Evolutionary conservation across 1,140 invertebrate species (phyloP).

Genomic region (Hylyphantes graminicola): DNA sequence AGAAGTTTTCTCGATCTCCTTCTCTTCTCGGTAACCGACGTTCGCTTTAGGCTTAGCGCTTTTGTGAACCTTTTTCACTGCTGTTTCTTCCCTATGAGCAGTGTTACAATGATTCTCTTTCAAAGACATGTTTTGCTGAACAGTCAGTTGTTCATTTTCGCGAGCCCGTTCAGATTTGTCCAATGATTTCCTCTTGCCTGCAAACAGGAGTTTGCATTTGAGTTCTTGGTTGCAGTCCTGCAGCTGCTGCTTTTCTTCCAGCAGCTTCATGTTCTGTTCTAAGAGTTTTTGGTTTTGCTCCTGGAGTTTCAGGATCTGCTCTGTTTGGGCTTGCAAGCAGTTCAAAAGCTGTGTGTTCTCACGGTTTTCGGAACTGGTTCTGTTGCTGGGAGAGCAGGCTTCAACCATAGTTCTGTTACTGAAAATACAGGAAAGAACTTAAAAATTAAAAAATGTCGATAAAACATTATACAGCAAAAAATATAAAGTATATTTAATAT

Average conservation of each 20-base stretch:
- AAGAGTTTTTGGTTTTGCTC: background rate
- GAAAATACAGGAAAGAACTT: background rate
- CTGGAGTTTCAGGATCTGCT: background rate
- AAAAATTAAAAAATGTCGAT: background rate
- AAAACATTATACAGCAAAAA: too few relatives aligned
- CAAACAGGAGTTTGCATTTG: too few relatives aligned
- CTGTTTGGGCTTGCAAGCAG: background rate
- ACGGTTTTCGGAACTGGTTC: background rate
- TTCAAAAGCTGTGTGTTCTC: background rate
- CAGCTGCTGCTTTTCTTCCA: too few relatives aligned
- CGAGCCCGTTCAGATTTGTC: background rate
- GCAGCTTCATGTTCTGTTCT: too few relatives aligned
- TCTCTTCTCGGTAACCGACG: background rate
- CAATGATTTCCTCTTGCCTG: too few relatives aligned
- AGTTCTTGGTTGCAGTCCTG: too few relatives aligned
- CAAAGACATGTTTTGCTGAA: background rate
- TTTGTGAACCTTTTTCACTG: background rate
- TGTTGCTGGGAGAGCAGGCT: background rate
- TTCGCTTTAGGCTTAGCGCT: background rate
- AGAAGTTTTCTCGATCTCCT: background rate
- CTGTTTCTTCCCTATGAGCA: too few relatives aligned
- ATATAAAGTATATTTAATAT: too few relatives aligned
- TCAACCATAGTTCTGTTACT: background rate
- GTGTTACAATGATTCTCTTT: background rate
- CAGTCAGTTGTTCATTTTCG: background rate